These are phyloP conservation scores for Drosophila stalkeri DNA, from an alignment of 2,888 invertebrate species.

Conservation along the genomic window DNA sequence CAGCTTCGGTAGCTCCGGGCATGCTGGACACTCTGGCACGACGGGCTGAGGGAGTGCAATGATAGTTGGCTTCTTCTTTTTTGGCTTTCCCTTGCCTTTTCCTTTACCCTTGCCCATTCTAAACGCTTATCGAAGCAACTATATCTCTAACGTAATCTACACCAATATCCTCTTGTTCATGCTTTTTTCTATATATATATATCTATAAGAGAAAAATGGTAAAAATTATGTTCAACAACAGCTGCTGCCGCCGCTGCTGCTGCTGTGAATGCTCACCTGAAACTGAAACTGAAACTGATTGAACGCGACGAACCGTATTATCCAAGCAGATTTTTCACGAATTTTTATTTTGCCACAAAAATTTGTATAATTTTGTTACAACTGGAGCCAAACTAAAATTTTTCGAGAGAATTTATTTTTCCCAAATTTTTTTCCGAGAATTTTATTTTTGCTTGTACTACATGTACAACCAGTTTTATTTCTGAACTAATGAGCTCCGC, in stretches of 20 bases:
- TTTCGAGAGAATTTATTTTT: conserved; percentile 33
- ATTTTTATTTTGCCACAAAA: too few species aligned
- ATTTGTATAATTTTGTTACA: neutral
- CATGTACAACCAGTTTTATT: conserved; percentile 54
- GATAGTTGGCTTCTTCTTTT: conserved; percentile 51
- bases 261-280: conserved; percentile 4
- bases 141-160: conserved; percentile 3
- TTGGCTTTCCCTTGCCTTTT: conserved; percentile 32
- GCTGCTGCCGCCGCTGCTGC: too few species aligned
- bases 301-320: conserved; percentile 3
- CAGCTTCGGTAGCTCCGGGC: conserved; percentile 62
- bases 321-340: neutral
- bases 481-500: conserved; percentile 35
- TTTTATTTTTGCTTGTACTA: conserved; percentile 45
- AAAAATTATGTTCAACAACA: neutral
- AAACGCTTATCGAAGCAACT: conserved; percentile 10
- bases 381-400: conserved; percentile 25
- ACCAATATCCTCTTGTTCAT: conserved; percentile 19
- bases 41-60: conserved; percentile 18
- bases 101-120: conserved; percentile 60
- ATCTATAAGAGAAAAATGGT: neutral
- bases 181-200: too few species aligned
- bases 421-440: conserved; percentile 55
- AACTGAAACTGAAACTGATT: conserved; percentile 28
- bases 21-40: conserved; percentile 50